phyloP scores from a whole-genome alignment of 2,113 vertebrate species.

The Nyctibius bracteatus region DNA sequence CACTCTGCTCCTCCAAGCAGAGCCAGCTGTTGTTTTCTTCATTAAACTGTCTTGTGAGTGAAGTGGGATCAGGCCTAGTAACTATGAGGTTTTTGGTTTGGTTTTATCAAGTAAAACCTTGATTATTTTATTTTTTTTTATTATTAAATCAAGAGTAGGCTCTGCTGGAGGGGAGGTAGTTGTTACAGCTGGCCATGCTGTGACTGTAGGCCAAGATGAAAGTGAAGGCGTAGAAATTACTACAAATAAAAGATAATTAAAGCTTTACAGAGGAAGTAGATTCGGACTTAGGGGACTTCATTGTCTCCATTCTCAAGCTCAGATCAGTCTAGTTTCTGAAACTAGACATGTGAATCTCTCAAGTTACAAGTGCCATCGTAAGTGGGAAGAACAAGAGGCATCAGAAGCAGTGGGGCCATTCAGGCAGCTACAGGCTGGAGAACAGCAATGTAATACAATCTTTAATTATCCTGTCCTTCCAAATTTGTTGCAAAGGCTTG shows the following conservation, averaged over 20 bases:
- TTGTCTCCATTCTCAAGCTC: background rate
- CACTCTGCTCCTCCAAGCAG: background rate
- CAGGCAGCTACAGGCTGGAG: background rate
- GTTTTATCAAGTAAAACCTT: background rate
- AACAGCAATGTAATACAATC: background rate
- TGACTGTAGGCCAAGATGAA: background rate
- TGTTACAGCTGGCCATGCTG: background rate
- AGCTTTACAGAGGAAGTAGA: background rate
- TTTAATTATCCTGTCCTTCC: background rate
- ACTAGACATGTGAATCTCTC: background rate
- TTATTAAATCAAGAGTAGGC: background rate
- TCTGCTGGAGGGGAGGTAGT: background rate
- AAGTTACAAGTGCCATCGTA: rapidly evolving
- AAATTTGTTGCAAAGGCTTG: background rate
- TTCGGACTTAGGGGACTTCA: background rate
- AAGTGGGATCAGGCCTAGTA: background rate
- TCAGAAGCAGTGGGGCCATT: background rate
- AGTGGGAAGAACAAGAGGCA: background rate
- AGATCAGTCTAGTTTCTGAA: background rate
- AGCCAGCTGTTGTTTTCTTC: background rate
- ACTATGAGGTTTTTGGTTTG: background rate
- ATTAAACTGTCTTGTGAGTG: background rate
- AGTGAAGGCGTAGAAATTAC: background rate
- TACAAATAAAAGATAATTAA: background rate
- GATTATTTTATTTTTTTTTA: background rate